Conservation (phyloP, 2,888 invertebrate genomes). For the Eristalis arbustorum region DNA sequence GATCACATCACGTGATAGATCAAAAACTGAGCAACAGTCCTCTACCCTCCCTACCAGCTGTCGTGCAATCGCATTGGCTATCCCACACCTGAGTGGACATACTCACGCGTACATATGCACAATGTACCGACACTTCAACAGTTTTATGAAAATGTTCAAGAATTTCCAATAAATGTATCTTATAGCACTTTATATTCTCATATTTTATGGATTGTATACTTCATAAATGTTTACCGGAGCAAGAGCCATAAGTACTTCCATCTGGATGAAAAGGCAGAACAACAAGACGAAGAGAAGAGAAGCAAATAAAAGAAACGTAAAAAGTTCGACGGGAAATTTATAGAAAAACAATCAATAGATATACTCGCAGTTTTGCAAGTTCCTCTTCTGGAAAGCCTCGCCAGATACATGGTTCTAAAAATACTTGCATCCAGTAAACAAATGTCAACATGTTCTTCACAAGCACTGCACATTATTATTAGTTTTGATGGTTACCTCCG, state of each 20-base stretch:
- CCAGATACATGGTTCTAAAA: conserved; percentile 6
- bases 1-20: too few relatives aligned
- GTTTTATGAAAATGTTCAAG: not conserved
- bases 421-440: conserved; percentile 17
- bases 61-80: too few relatives aligned
- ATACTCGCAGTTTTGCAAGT: not conserved
- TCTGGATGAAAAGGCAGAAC: not conserved
- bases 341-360: conserved; percentile 8
- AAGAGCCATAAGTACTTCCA: conserved; percentile 1
- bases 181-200: conserved; percentile 3
- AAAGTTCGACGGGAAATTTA: conserved; percentile 7
- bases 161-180: not conserved
- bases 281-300: not conserved
- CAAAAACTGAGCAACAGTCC: too few relatives aligned
- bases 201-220: conserved; percentile 21
- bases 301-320: not conserved
- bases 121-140: not conserved
- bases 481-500: not conserved
- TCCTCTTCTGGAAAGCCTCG: not conserved
- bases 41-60: too few relatives aligned
- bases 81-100: too few relatives aligned
- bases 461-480: conserved; percentile 21
- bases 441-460: conserved; percentile 20
- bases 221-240: conserved; percentile 8
- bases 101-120: not conserved